Evolutionary conservation across 1,140 invertebrate species (phyloP), one percentile per base, ranked within the genome.

Genomic region (Drosophila nikananu): DNA sequence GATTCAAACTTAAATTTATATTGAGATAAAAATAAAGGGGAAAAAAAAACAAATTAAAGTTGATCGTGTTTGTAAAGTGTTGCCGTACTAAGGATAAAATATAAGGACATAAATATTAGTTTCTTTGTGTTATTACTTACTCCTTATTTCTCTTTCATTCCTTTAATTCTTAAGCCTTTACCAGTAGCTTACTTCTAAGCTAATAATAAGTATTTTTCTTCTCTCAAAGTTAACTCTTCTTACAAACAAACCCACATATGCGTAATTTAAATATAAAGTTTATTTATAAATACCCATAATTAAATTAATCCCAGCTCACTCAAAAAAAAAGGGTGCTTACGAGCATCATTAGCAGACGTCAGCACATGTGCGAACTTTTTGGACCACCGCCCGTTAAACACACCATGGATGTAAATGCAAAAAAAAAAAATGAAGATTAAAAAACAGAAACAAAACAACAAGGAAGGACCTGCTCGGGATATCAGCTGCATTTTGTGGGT

Each of bases 401-500:
- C 46, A 54, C 55, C 39, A n/a, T n/a, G n/a, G 39, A 62, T 35
- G n/a, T 49, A 41, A 39, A 19, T 35, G 32, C 30, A 5, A 46
- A 64, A 67, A 60, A 61, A 30, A 30, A 30, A 25, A 25, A 63
- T 46, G 35, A 48, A 32, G 23, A 42, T 48, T 67, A 64, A 67
- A 55, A 37, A 35, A 21, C 23, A 65, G 17, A 37, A 67, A 58
- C 9, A 70, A 64, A 67, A 46, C 27, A 66, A 80, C 77, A 32
- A 57, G 49, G 13, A 64, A 75, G 60, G 58, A 13, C 25, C 58
- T 27, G 23, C 37, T 25, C 3, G n/a, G 48, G 27, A 23, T 54
- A 49, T 55, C 63, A 57, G 67, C 67, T 71, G 67, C 80, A 81
- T 82, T 82, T 81, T 62, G 23, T 64, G 59, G 41, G 62, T 35